Evolutionary conservation across 2,888 invertebrate species (phyloP).

Genomic region (Empis stercorea): DNA sequence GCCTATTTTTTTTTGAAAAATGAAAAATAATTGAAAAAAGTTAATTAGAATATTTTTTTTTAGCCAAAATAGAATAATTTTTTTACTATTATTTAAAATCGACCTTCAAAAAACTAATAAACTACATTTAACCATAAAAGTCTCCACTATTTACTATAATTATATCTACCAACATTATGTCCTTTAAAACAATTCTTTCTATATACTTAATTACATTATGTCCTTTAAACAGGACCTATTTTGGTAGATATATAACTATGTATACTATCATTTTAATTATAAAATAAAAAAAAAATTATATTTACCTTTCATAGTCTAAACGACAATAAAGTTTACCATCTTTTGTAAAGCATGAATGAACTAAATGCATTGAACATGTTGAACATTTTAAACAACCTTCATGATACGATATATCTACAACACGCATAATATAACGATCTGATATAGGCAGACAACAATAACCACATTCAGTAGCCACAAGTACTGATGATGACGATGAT

Average conservation of each 20-base stretch:
- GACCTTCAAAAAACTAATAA: too few relatives aligned
- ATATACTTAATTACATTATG: too few relatives aligned
- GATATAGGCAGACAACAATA: slow-evolving; percentile 57
- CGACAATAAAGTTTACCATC: slow-evolving; percentile 65
- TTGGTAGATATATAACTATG: too few relatives aligned
- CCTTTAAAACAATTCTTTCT: too few relatives aligned
- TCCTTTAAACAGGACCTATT: too few relatives aligned
- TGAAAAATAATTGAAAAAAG: too few relatives aligned
- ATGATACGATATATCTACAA: slow-evolving; percentile 62
- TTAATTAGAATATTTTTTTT: slow-evolving; percentile 16
- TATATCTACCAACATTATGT: too few relatives aligned
- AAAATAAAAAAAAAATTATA: slow-evolving; percentile 5
- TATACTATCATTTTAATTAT: too few relatives aligned
- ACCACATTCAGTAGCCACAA: slow-evolving; percentile 40
- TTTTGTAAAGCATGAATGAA: slow-evolving; percentile 61
- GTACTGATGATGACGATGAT: slow-evolving; percentile 12
- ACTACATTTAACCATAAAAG: too few relatives aligned
- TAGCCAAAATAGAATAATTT: too few relatives aligned
- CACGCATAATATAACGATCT: slow-evolving; percentile 63
- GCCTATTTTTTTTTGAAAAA: slow-evolving; percentile 40
- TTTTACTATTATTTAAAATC: too few relatives aligned
- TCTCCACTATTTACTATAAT: too few relatives aligned
- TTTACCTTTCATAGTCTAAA: slow-evolving; percentile 66
- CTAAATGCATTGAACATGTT: slow-evolving; percentile 55
- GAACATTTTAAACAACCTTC: slow-evolving; percentile 64